Conservation (phyloP, 2,797 vertebrate species). For the Xenentodon cancila region DNA sequence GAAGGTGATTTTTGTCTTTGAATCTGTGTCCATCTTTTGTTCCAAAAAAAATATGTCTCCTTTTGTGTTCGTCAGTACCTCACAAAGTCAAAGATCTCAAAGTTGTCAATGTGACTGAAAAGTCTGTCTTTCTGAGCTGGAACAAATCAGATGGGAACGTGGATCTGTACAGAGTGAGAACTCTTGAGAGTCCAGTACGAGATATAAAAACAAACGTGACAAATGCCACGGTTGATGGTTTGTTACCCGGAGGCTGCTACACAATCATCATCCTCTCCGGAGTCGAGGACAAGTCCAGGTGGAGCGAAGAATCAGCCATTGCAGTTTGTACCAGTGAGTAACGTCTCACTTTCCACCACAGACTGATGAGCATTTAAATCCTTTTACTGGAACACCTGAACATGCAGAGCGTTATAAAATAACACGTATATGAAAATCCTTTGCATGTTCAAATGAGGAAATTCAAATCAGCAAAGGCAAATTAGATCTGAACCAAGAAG, state of each 20-base stretch:
- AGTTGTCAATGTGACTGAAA: fast-evolving
- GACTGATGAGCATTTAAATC: too few relatives aligned
- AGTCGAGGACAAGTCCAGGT: fast-evolving
- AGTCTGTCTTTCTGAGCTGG: constrained; percentile 44
- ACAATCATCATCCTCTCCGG: constrained; percentile 46
- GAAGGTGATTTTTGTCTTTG: too few relatives aligned
- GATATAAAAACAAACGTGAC: fast-evolving
- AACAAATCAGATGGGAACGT: constrained; percentile 30
- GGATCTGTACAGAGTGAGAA: constrained; percentile 32
- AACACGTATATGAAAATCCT: background rate
- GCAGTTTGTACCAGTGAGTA: constrained; percentile 59
- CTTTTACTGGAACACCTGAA: too few relatives aligned
- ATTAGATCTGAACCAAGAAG: background rate
- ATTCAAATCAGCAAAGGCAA: constrained; percentile 37
- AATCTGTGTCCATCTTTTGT: too few relatives aligned
- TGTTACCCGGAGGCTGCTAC: constrained; percentile 51
- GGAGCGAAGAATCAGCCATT: background rate
- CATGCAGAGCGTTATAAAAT: too few relatives aligned
- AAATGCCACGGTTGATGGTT: fast-evolving
- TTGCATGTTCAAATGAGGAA: background rate
- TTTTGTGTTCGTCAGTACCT: constrained; percentile 59
- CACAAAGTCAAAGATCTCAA: constrained; percentile 27
- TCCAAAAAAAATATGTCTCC: too few relatives aligned
- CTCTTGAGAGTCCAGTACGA: fast-evolving
- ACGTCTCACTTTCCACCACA: too few relatives aligned